Base-by-base conservation (phyloP, 2,888 invertebrate genomes). In the Pollenia labialis region DNA sequence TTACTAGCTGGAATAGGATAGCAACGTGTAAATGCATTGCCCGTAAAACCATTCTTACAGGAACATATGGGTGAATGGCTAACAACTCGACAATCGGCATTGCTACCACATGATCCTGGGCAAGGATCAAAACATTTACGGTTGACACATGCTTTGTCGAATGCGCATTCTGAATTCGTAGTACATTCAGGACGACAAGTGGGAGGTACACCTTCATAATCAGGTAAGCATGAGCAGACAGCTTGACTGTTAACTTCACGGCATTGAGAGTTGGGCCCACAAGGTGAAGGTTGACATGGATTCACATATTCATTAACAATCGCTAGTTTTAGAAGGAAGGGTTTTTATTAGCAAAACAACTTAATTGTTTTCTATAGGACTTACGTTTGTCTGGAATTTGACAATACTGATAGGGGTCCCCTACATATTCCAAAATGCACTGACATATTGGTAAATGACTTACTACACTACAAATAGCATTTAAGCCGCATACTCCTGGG, bases 61-160 rank as follows among this genome's bases (percentile, higher is more conserved):
- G 95, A 95, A 91, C 97, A 97, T 88, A 96, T 95, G 0, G 97
- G 97, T 87, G 95, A 95, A 91, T 97, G 97, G 90, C 96, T 96
- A 60, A 96, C 94, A 3, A 96, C 96, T 91, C 95, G 94, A 90
- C 97, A 97, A 87, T 95, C 94, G 6, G 97, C 95, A 89, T 95
- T 95, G 75, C 94, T 93, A 52, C 95, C 95, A 89, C 95, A 95
- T 3, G 94, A 93, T 46, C 94, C 94, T 0, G 94, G 94, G 88
- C 96, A 96, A 40, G 96, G 96, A 91, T 96, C 95, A 8, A 91
- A 90, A 89, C 96, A 96, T 92, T 95, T 95, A 89, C 95, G 95
- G 89, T 95, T 95, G 32, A 95, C 91, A 89, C 96, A 96, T 8
- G 96, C 95, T 90, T 94, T 94, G 88, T 95, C 94, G 9, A 92